Conservation (phyloP, 2,113 vertebrate species). For the Phocoena sinus region DNA sequence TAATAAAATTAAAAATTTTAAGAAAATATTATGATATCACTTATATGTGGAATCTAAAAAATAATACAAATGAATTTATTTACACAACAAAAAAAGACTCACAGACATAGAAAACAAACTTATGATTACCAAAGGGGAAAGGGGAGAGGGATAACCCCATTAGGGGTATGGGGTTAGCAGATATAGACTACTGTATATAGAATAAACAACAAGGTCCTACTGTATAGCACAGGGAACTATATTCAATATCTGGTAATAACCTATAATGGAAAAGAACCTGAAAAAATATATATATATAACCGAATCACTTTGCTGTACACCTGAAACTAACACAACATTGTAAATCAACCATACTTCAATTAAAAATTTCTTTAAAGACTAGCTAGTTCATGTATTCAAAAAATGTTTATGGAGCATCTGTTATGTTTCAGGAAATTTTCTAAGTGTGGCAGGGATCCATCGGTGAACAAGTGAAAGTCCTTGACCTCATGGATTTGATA, state of each 20-base stretch:
- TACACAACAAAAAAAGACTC: neutral
- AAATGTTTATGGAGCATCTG: neutral
- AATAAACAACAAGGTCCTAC: neutral
- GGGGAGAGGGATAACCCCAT: neutral
- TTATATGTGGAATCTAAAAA: neutral
- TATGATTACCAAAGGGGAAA: neutral
- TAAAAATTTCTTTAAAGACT: neutral
- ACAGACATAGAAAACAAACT: neutral
- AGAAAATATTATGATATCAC: neutral
- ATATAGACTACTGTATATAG: neutral
- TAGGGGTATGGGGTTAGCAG: neutral
- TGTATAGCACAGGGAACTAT: neutral
- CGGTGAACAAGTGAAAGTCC: neutral
- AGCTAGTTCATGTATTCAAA: neutral
- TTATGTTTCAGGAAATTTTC: neutral
- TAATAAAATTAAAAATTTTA: neutral
- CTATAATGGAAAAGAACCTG: neutral
- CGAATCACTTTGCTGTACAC: neutral
- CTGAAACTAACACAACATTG: neutral
- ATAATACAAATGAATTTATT: neutral
- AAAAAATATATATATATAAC: rapidly evolving
- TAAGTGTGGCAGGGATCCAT: neutral
- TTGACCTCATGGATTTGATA: neutral
- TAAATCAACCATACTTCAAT: neutral
- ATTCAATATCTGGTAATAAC: neutral